Conservation (phyloP, 2,888 invertebrate species). For the Leptinotarsa tumamoca region DNA sequence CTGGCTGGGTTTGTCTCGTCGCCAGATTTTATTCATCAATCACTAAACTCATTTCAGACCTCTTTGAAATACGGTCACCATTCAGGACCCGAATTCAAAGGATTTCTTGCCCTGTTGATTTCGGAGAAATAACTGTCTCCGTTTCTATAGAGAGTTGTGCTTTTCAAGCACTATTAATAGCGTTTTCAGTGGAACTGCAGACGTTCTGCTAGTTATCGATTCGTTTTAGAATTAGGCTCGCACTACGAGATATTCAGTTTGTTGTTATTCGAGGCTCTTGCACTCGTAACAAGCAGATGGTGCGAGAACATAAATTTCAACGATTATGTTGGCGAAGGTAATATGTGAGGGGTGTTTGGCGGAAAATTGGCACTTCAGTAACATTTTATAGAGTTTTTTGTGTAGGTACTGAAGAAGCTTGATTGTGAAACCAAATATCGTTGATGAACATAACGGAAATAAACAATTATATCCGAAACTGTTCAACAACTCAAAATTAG, state of each 20-base stretch:
- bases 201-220: constrained; percentile 6
- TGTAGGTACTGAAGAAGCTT: no score
- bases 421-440: no score
- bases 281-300: constrained; percentile 10
- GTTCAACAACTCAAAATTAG: no score
- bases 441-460: no score
- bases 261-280: constrained; percentile 13
- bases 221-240: background rate
- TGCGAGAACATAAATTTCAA: background rate
- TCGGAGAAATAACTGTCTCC: constrained; percentile 3
- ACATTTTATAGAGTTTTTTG: background rate
- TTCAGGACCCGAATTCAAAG: constrained; percentile 8
- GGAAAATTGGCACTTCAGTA: background rate
- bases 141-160: constrained; percentile 10
- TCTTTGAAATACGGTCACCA: background rate
- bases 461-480: no score
- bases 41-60: background rate
- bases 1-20: background rate
- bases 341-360: background rate
- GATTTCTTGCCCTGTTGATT: constrained; percentile 5
- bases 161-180: constrained; percentile 6
- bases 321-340: background rate
- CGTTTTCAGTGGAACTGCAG: background rate
- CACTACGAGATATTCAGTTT: background rate
- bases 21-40: constrained; percentile 3